Percentiles rank a stretch among this genome's conserved stretches.
Evolutionary conservation across 1,140 invertebrate genomes (phyloP).

Genomic region (Penaeus chinensis): DNA sequence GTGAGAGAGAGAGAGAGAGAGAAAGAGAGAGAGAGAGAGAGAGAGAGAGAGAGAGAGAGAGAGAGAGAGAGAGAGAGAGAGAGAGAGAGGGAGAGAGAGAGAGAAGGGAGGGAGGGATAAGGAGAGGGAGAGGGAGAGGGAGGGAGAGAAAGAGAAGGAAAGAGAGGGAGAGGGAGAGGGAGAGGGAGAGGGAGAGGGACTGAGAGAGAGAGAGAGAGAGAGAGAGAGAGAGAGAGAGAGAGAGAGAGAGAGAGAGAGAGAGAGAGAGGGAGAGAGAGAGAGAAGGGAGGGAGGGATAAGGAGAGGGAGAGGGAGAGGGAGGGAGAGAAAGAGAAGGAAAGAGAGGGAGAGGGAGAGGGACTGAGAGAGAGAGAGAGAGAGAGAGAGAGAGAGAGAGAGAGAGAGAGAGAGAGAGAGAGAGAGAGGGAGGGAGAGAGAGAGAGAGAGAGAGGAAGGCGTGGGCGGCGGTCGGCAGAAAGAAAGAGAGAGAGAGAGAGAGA

Average conservation of each 20-base stretch:
- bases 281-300: slow-evolving; percentile 1
- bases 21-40: slow-evolving; percentile 9
- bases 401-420: slow-evolving; percentile 9
- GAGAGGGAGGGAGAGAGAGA: slow-evolving; percentile 8
- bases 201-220: too few relatives aligned
- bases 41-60: too few relatives aligned
- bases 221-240: too few relatives aligned
- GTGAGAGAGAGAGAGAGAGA: slow-evolving; percentile 5
- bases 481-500: too few relatives aligned
- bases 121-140: slow-evolving; percentile 8
- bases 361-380: slow-evolving; percentile 1
- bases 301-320: slow-evolving; percentile 8
- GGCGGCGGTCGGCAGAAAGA: too few relatives aligned
- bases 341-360: slow-evolving; percentile 8
- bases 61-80: too few relatives aligned
- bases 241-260: too few relatives aligned
- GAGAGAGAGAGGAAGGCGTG: slow-evolving; percentile 3
- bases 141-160: slow-evolving; percentile 9
- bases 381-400: slow-evolving; percentile 9
- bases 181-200: too few relatives aligned
- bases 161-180: slow-evolving; percentile 8
- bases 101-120: slow-evolving; percentile 1
- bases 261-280: too few relatives aligned
- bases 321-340: slow-evolving; percentile 9
- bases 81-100: too few relatives aligned